Evolutionary conservation across 2,797 vertebrate species (phyloP).

Genomic region (Percopsis omiscomaycus): DNA sequence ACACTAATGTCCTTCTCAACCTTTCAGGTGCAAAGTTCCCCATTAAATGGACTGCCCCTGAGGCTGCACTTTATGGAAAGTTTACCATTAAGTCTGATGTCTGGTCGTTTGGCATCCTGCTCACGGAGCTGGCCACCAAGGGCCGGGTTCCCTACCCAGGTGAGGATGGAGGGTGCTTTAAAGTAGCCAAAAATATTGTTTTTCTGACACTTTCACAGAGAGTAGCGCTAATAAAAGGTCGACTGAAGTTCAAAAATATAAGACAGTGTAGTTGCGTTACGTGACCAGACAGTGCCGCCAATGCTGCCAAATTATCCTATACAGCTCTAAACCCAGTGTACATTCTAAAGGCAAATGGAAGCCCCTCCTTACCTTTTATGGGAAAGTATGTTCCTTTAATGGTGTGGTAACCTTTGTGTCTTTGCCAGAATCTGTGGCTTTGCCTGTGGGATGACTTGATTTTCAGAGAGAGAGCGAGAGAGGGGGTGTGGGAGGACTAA

Average conservation of each 20-base stretch:
- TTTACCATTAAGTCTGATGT: constrained; percentile 99
- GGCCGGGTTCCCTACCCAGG: constrained; percentile 97
- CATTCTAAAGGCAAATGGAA: constrained; percentile 22
- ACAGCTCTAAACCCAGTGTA: background rate
- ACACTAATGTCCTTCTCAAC: constrained; percentile 5
- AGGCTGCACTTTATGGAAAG: constrained; percentile 92
- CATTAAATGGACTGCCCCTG: constrained; percentile 96
- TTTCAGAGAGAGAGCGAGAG: constrained; percentile 25
- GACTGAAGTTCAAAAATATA: too few species aligned
- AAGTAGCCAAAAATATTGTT: too few species aligned
- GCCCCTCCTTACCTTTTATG: constrained; percentile 26
- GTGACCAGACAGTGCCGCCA: too few species aligned
- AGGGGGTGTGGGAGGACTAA: background rate
- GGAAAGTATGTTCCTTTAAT: constrained; percentile 29
- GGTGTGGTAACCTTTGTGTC: constrained; percentile 24
- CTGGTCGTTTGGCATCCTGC: constrained; percentile 95
- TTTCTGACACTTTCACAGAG: too few species aligned
- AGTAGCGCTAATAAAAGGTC: too few species aligned
- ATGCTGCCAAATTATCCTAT: too few species aligned
- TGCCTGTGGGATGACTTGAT: constrained; percentile 23
- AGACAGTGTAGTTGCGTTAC: too few species aligned
- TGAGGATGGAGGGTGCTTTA: constrained; percentile 61
- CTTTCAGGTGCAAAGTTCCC: constrained; percentile 92
- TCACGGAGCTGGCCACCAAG: constrained; percentile 96
- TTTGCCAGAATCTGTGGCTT: constrained; percentile 25